Base-by-base conservation (phyloP, 2,113 vertebrate genomes). In the Formicarius rufipectus region DNA sequence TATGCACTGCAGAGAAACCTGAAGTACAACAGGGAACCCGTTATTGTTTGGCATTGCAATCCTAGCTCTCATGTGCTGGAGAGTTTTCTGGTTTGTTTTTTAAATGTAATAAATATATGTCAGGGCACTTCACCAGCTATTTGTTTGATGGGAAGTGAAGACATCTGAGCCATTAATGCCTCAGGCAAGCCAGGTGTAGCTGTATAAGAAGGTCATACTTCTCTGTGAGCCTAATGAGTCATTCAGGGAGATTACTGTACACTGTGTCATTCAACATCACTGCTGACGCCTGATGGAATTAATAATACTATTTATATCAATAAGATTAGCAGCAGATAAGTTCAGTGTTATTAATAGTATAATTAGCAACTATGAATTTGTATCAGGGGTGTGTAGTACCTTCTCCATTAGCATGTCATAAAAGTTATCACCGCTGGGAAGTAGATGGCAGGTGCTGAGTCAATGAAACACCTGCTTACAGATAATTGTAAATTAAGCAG, bases 271-370 rank as follows among this genome's bases (percentile, higher is more conserved):
- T 96, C 91, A 78, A 9, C 91, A 93, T 72, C 89, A 52, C 78
- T 80, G 77, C 77, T 93, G 95, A 92, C 2, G 21, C 79, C 88
- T 81, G 50, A 39, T 85, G 76, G 87, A 89, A 64, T 95, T 90
- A 95, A 93, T 95, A 66, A 52, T 55, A 33, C 93, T 91, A 89
- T 94, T 96, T 93, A 86, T 93, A 91, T 93, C 95, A 94, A 83
- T 87, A 89, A 84, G 55, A 90, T 94, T 77, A 94, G 83, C 47
- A 79, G 85, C 78, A 92, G 69, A 84, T 66, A 96, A 68, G 40
- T 62, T 95, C 25, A 20, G 30, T 78, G 63, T 90, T 95, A 96
- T 93, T 96, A 95, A 86, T 81, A 84, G 74, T 39, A 10, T 93
- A 89, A 97, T 96, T 94, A 90, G 56, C 35, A 89, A 9, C 80